phyloP scores from a whole-genome alignment of 2,888 invertebrate species.

The Tetanocera ferruginea region DNA sequence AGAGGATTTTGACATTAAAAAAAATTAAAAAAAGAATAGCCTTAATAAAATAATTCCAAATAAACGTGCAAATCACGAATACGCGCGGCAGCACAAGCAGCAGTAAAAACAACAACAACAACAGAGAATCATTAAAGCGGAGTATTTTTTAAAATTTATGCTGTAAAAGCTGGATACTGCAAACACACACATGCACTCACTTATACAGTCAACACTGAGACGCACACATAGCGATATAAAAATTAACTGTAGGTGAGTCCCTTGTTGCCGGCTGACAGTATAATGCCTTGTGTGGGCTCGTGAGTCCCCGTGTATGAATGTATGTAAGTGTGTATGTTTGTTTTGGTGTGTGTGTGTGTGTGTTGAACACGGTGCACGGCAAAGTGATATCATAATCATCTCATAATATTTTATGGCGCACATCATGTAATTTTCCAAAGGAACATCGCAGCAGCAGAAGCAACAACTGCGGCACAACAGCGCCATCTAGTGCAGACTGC shows the following conservation, averaged over 20 bases:
- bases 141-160: constrained; percentile 16
- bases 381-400: constrained; percentile 67
- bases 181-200: constrained; percentile 30
- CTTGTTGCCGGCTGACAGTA: constrained; percentile 30
- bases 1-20: background rate
- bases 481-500: constrained; percentile 28
- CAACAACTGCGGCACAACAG: background rate
- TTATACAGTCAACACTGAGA: background rate
- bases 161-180: background rate
- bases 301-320: background rate
- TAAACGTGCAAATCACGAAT: background rate
- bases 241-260: constrained; percentile 49
- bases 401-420: constrained; percentile 53
- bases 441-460: constrained; percentile 16
- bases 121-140: background rate
- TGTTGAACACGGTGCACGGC: constrained; percentile 39
- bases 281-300: background rate
- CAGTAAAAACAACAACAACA: background rate
- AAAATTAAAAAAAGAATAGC: background rate
- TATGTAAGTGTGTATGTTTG: background rate
- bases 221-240: constrained; percentile 32
- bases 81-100: background rate
- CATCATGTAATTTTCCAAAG: constrained; percentile 50
- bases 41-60: constrained; percentile 5
- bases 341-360: constrained; percentile 36